Evolutionary conservation across 2,113 vertebrate species (phyloP), one percentile per base, ranked within the genome.

Genomic region (Penelope pileata): DNA sequence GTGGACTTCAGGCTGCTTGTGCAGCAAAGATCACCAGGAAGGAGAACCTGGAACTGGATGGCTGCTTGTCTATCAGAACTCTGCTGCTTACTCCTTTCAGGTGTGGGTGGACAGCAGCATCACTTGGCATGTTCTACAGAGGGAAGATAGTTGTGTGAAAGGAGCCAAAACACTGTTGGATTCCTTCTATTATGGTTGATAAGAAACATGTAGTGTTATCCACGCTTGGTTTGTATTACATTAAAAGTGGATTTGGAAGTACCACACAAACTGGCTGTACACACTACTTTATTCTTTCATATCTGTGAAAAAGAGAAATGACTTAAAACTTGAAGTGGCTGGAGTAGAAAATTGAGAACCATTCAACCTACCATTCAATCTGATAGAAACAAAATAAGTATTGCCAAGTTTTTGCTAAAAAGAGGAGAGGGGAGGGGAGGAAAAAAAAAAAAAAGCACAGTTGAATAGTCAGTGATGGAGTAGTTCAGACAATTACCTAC

Each of bases 161-260:
- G 7, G 3, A 58, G 16, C 19, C 30, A 10, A 22, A 0, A 0
- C 5, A 1, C 2, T 81, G 0, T 1, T 73, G 54, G 21, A 13
- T n/a, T 53, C 13, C 4, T 90, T n/a, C 21, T 22, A 2, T 2
- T 42, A 5, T 2, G 24, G 32, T 15, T 34, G 15, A 3, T 21
- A 18, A 9, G 38, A 51, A n/a, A 24, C n/a, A 18, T 48, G 47
- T 4, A 1, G 2, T 32, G n/a, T 48, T 43, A 13, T 11, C 36
- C 10, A 6, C 2, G 2, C 7, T 27, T 15, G 6, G 5, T 17
- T 6, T 77, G 19, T 78, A 8, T 34, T 32, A 18, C 48, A 1
- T 74, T 77, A 36, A 36, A 83, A 50, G 21, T 7, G 0, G 69
- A 64, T 22, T 73, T 42, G n/a, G 5, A 22, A 45, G 48, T 34